phyloP scores from a whole-genome alignment of 2,113 vertebrate genomes.

The Hippopotamus amphibius region DNA sequence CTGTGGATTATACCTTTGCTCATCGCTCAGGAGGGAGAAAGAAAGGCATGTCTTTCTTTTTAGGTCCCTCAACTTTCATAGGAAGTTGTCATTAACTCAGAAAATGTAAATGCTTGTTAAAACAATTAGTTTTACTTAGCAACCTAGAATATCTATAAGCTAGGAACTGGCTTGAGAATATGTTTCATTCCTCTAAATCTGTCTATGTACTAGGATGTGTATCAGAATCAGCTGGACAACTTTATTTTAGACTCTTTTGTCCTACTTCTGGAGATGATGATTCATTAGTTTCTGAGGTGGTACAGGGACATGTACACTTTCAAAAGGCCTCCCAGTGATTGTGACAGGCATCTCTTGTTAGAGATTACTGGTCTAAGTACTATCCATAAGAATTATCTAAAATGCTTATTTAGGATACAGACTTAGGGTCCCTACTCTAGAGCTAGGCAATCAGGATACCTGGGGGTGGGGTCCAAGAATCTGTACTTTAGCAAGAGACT shows the following conservation, averaged over 20 bases:
- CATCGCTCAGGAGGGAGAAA: background rate
- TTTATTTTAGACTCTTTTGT: background rate
- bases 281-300: constrained; percentile 2
- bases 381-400: background rate
- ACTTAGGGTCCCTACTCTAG: background rate
- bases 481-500: background rate
- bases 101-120: background rate
- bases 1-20: background rate
- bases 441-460: background rate
- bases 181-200: background rate
- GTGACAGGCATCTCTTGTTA: background rate
- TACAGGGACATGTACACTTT: background rate
- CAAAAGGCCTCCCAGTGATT: background rate
- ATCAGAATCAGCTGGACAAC: background rate
- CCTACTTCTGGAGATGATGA: background rate
- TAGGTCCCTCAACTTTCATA: background rate
- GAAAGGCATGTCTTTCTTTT: background rate
- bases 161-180: background rate
- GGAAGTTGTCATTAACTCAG: background rate
- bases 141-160: background rate
- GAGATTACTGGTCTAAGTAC: background rate
- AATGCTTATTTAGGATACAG: background rate
- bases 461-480: background rate
- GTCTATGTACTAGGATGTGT: background rate
- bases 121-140: constrained; percentile 13